phyloP scores from a whole-genome alignment of 2,888 invertebrate species.

The Drosophila atripex region DNA sequence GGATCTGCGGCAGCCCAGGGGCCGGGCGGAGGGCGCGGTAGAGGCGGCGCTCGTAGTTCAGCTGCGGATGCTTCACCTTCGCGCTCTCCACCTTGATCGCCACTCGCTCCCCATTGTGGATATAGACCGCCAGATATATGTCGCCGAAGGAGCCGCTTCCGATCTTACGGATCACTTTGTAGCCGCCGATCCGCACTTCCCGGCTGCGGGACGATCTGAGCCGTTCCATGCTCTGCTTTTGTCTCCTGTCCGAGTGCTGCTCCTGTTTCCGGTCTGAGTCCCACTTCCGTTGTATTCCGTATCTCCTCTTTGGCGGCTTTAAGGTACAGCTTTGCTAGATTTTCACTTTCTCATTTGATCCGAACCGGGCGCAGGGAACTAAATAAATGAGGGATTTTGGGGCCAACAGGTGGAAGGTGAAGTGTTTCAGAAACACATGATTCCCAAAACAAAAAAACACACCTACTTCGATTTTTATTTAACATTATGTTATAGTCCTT shows the following conservation, averaged over 20 bases:
- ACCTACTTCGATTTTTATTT: too few relatives aligned
- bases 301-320: neutral
- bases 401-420: too few relatives aligned
- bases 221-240: constrained; percentile 10
- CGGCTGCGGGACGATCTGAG: constrained; percentile 3
- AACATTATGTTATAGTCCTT: too few relatives aligned
- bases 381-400: too few relatives aligned
- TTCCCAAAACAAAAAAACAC: too few relatives aligned
- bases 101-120: constrained; percentile 96
- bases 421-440: too few relatives aligned
- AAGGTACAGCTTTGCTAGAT: neutral
- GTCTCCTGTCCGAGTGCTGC: neutral
- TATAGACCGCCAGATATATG: constrained; percentile 97
- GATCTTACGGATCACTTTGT: constrained; percentile 97
- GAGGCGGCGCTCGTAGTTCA: constrained; percentile 99
- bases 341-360: neutral
- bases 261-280: neutral
- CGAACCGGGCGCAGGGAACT: too few relatives aligned
- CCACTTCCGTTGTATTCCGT: neutral
- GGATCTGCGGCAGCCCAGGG: constrained; percentile 96
- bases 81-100: constrained; percentile 99
- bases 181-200: constrained; percentile 97
- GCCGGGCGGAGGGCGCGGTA: constrained; percentile 98
- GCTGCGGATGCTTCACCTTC: constrained; percentile 97
- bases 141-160: constrained; percentile 99